A percentile compares a stretch with the other conserved stretches of the same genome.
These are phyloP conservation scores for Andrena cerasifolii DNA, from an alignment of 1,140 invertebrate genomes.

Conservation along the genomic window DNA sequence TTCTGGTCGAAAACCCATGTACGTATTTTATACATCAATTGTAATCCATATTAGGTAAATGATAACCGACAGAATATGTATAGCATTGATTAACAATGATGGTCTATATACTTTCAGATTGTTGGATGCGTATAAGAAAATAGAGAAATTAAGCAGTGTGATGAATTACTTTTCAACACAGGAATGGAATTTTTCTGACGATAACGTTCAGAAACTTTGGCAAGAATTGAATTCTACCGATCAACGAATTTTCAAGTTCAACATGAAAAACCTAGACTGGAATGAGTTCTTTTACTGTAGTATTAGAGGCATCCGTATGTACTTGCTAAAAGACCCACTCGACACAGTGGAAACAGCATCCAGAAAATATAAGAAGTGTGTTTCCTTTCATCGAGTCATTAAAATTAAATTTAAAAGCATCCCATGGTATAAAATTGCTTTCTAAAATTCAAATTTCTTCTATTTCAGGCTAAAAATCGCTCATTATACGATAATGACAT, in stretches of 20 bases:
- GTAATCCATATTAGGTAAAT: neutral
- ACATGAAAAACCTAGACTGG: constrained; percentile 80
- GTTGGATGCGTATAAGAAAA: constrained; percentile 82
- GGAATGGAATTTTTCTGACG: constrained; percentile 84
- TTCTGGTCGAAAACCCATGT: constrained; percentile 79
- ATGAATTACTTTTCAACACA: constrained; percentile 85
- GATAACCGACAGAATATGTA: neutral
- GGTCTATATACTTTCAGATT: constrained; percentile 75
- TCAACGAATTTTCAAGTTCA: constrained; percentile 79
- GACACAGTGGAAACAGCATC: constrained; percentile 67
- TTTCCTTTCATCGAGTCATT: constrained; percentile 11
- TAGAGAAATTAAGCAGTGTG: constrained; percentile 83
- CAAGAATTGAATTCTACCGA: constrained; percentile 80
- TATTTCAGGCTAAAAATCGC: constrained; percentile 54
- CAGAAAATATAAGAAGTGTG: constrained; percentile 64
- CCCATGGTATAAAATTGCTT: too few relatives aligned
- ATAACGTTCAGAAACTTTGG: constrained; percentile 82
- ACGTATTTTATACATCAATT: constrained; percentile 24
- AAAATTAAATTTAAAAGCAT: neutral
- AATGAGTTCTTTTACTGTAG: constrained; percentile 76
- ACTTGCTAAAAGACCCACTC: constrained; percentile 81
- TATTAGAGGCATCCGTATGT: constrained; percentile 80
- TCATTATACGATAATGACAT: constrained; percentile 55
- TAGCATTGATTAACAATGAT: constrained; percentile 2
- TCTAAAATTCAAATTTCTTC: constrained; percentile 7